Conservation (phyloP, 1,140 invertebrate species). For the Laodelphax striatellus region DNA sequence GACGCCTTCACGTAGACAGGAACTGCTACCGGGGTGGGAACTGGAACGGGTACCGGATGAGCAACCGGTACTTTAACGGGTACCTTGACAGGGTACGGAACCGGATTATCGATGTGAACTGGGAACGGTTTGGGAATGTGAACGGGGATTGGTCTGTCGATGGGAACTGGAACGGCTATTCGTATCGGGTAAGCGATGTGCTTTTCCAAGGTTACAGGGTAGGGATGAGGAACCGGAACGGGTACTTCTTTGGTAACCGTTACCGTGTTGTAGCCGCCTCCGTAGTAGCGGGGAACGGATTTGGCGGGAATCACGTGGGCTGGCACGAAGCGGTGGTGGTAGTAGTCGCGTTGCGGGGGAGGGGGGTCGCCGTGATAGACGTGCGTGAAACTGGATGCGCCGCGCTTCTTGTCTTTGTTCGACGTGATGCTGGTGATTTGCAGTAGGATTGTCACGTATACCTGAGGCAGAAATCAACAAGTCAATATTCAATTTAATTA, state of each 20-base stretch:
- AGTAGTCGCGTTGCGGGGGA: neutral
- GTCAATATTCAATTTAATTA: too few relatives aligned
- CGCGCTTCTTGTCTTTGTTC: neutral
- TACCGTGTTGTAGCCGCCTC: neutral
- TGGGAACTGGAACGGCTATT: constrained; percentile 15
- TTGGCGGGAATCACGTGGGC: neutral
- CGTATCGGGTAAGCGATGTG: constrained; percentile 17
- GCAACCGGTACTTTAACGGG: constrained; percentile 17
- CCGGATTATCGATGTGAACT: constrained; percentile 1
- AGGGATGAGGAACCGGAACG: constrained; percentile 18
- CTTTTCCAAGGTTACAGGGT: constrained; percentile 18
- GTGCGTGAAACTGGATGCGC: neutral
- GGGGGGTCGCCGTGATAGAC: neutral
- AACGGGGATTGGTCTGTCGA: constrained; percentile 33
- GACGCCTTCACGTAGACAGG: neutral
- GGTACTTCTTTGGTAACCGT: constrained; percentile 13
- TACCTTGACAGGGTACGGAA: constrained; percentile 18
- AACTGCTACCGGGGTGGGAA: constrained; percentile 26
- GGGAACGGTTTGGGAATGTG: constrained; percentile 8
- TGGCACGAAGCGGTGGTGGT: neutral
- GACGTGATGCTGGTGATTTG: neutral
- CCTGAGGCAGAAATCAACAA: too few relatives aligned
- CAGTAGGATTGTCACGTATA: too few relatives aligned
- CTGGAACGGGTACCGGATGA: constrained; percentile 16
- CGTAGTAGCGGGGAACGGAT: neutral